Evolutionary conservation across 2,888 invertebrate genomes (phyloP).

Genomic region (Panzeria rudis): DNA sequence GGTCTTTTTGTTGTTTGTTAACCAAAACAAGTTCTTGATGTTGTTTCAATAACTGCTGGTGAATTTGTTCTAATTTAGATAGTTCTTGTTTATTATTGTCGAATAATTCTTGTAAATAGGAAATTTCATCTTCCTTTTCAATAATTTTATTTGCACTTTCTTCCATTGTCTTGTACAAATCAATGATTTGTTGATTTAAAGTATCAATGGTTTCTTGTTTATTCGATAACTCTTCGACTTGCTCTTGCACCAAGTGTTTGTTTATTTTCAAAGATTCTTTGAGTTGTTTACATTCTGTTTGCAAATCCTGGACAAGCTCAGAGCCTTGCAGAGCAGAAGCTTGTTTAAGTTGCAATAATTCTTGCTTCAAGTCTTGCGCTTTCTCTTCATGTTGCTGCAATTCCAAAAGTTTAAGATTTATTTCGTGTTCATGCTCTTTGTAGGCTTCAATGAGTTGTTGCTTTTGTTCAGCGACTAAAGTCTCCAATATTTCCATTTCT

Average conservation of each 20-base stretch:
- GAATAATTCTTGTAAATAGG: slow-evolving; percentile 83
- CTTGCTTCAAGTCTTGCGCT: slow-evolving; percentile 83
- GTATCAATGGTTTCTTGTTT: slow-evolving; percentile 87
- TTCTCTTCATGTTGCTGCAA: slow-evolving; percentile 80
- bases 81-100: slow-evolving; percentile 84
- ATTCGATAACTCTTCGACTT: slow-evolving; percentile 84
- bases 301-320: slow-evolving; percentile 75
- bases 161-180: slow-evolving; percentile 86
- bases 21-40: slow-evolving; percentile 82
- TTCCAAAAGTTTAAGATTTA: slow-evolving; percentile 76
- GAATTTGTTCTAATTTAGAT: slow-evolving; percentile 83
- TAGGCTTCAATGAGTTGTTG: slow-evolving; percentile 82
- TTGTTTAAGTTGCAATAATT: slow-evolving; percentile 84
- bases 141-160: slow-evolving; percentile 85
- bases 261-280: slow-evolving; percentile 80
- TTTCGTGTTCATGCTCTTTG: slow-evolving; percentile 80
- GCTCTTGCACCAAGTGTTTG: slow-evolving; percentile 77
- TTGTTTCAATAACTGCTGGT: slow-evolving; percentile 79
- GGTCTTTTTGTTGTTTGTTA: slow-evolving; percentile 75
- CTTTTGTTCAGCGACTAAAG: slow-evolving; percentile 82
- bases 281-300: slow-evolving; percentile 77
- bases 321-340: slow-evolving; percentile 81
- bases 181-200: slow-evolving; percentile 85
- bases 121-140: slow-evolving; percentile 84
- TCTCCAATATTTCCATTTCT: slow-evolving; percentile 81